Evolutionary conservation across 2,797 vertebrate species (phyloP).

Genomic region (Thalassophryne amazonica): DNA sequence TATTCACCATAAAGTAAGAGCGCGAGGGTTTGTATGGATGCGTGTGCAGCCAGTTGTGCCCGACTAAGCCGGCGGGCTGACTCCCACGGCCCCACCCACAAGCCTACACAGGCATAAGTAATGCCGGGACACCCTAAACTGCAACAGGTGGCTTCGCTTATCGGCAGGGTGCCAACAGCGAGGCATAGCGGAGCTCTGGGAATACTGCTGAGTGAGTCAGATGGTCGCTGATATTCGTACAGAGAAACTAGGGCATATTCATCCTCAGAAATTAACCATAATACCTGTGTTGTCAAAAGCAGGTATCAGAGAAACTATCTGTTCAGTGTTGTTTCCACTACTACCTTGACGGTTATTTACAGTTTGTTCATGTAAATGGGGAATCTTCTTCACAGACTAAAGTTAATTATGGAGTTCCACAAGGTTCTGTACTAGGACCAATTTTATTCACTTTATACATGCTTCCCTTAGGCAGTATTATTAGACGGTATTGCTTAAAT

Average conservation of each 20-base stretch:
- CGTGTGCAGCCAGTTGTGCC: slow-evolving; percentile 24
- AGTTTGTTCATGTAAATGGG: no score
- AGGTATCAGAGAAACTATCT: no score
- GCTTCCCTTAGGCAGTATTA: no score
- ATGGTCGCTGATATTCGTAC: slow-evolving; percentile 26
- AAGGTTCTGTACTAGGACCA: no score
- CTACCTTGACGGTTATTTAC: no score
- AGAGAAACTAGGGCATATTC: not conserved
- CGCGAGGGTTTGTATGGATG: not conserved
- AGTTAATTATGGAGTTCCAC: no score
- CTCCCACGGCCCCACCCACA: slow-evolving; percentile 24
- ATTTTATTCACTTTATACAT: no score
- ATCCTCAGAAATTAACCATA: slow-evolving; percentile 12
- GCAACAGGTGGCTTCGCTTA: slow-evolving; percentile 25
- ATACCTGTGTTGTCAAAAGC: slow-evolving; percentile 23
- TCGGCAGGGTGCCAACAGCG: slow-evolving; percentile 26
- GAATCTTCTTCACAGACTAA: no score
- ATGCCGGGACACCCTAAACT: slow-evolving; percentile 25
- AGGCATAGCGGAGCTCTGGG: slow-evolving; percentile 10
- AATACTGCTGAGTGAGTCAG: slow-evolving; percentile 49
- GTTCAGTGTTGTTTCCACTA: no score
- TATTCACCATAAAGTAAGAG: slow-evolving; percentile 52
- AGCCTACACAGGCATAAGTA: slow-evolving; percentile 24
- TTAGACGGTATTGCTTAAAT: no score
- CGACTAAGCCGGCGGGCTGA: not conserved